These are phyloP conservation scores for Nephila pilipes DNA, from an alignment of 1,140 invertebrate genomes.

Conservation along the genomic window DNA sequence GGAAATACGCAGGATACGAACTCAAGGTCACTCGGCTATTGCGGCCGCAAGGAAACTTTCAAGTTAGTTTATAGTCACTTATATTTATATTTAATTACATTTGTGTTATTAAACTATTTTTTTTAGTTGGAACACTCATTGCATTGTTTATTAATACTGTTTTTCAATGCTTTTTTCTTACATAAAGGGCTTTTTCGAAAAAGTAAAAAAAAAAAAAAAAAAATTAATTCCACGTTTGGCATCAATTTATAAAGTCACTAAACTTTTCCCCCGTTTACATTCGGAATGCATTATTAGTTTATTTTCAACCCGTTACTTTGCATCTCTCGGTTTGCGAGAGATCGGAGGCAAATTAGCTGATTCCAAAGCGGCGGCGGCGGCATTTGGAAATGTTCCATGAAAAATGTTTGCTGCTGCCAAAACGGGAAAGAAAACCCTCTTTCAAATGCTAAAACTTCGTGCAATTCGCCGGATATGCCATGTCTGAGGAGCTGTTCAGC, in stretches of 20 bases:
- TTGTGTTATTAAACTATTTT: no score
- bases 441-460: conserved; percentile 57
- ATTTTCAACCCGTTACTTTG: conserved; percentile 15
- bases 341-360: conserved; percentile 15
- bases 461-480: neutral
- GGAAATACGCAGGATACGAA: no score
- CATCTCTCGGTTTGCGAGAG: neutral
- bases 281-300: conserved; percentile 35
- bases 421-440: conserved; percentile 37
- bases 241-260: conserved; percentile 5
- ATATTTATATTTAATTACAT: no score
- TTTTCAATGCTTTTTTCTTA: neutral
- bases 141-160: neutral
- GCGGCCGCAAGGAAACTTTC: no score
- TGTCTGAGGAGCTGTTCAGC: neutral
- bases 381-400: conserved; percentile 46
- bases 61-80: no score
- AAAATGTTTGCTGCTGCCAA: conserved; percentile 30
- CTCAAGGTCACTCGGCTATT: no score
- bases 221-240: neutral
- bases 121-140: no score
- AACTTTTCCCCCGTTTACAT: neutral
- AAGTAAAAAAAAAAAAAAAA: neutral
- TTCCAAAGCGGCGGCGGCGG: neutral
- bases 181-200: neutral